Conservation (phyloP, 2,113 vertebrate species). For the Suricata suricatta region DNA sequence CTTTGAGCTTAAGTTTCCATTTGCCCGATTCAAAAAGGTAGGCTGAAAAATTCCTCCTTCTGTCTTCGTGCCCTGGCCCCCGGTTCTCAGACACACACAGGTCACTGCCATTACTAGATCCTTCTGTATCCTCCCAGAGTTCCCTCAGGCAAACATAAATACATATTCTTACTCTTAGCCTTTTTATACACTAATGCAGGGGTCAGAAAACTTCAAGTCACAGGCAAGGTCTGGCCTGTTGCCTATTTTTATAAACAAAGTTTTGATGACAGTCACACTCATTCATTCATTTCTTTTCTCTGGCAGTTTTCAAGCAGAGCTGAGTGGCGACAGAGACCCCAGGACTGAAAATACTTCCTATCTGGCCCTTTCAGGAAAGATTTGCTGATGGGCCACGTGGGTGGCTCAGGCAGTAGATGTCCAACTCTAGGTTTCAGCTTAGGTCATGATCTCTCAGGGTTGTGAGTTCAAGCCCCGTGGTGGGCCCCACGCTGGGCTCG, state of each 20-base stretch:
- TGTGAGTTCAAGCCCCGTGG: no score
- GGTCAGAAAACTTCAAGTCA: background rate
- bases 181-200: background rate
- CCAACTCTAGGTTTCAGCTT: accelerated
- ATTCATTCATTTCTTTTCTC: background rate
- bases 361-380: background rate
- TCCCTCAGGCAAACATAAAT: background rate
- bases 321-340: background rate
- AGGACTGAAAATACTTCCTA: background rate
- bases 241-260: background rate
- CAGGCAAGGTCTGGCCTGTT: background rate
- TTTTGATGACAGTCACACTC: background rate
- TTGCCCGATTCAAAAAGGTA: background rate
- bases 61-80: no score
- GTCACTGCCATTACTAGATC: background rate
- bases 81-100: background rate
- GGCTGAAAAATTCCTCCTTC: background rate
- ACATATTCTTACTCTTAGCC: background rate
- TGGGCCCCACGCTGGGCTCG: no score
- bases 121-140: background rate
- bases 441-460: no score
- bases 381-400: no score
- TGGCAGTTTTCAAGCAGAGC: background rate
- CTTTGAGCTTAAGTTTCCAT: background rate
- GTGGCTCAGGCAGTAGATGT: no score